Conservation (phyloP, 1,140 invertebrate species). For the Drosophila jambulina region DNA sequence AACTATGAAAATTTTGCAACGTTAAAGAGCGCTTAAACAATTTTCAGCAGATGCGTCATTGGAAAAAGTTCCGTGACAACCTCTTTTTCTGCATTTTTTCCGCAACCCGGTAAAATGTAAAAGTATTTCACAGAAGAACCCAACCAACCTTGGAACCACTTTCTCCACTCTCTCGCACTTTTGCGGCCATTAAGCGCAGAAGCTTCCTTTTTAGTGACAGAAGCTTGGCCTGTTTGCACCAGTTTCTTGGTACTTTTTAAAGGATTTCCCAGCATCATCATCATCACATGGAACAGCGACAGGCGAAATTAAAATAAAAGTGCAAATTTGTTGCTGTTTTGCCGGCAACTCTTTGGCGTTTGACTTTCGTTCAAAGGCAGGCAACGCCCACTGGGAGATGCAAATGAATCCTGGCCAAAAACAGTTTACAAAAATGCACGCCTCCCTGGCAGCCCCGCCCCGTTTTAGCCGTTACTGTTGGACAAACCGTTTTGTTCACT, state of each 20-base stretch:
- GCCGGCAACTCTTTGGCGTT: slow-evolving; percentile 34
- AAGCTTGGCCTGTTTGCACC: slow-evolving; percentile 4
- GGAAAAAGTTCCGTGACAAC: not conserved
- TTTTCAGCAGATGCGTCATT: not conserved
- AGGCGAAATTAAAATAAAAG: slow-evolving; percentile 46
- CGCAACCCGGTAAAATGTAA: slow-evolving; percentile 6
- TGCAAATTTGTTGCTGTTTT: slow-evolving; percentile 50
- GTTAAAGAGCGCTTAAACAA: not conserved
- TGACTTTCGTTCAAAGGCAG: slow-evolving; percentile 41
- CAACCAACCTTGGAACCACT: slow-evolving; percentile 6
- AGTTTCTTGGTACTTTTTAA: slow-evolving; percentile 29
- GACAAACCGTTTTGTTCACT: slow-evolving; percentile 41
- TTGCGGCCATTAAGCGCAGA: slow-evolving; percentile 24
- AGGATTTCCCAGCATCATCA: slow-evolving; percentile 20
- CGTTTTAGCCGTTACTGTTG: slow-evolving; percentile 4
- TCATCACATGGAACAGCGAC: not conserved
- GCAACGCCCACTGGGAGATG: slow-evolving; percentile 32
- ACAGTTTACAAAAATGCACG: slow-evolving; percentile 41
- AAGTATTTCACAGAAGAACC: slow-evolving; percentile 3
- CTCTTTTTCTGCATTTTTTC: slow-evolving; percentile 11
- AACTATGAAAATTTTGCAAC: not conserved
- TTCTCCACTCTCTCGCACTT: slow-evolving; percentile 4
- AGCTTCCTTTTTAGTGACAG: slow-evolving; percentile 22
- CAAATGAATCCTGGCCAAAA: slow-evolving; percentile 39
- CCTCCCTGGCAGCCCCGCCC: slow-evolving; percentile 25